These are phyloP conservation scores for Litocranius walleri DNA, from an alignment of 2,113 vertebrate genomes.

Conservation along the genomic window DNA sequence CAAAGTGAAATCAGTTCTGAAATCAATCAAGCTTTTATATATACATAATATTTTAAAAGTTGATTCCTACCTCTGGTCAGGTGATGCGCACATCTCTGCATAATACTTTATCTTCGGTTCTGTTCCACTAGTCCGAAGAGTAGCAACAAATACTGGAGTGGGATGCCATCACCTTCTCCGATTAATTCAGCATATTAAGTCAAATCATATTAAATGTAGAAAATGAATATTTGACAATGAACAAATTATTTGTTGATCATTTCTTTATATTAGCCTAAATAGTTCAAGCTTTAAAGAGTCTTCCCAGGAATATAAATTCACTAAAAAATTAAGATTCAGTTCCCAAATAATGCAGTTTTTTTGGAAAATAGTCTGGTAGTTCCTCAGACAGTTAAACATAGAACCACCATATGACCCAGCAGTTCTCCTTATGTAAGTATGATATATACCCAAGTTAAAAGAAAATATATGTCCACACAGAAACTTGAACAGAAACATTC, in stretches of 20 bases:
- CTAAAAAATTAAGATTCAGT: conserved; percentile 16
- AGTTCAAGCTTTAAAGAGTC: neutral
- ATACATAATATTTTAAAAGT: neutral
- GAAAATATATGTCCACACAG: neutral
- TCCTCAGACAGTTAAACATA: neutral
- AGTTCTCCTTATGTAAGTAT: neutral
- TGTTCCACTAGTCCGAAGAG: conserved; percentile 93
- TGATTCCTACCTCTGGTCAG: conserved; percentile 85
- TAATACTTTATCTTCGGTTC: conserved; percentile 99
- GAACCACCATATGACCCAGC: neutral
- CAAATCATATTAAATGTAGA: neutral
- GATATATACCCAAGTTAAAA: neutral
- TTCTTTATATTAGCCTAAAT: neutral
- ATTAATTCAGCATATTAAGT: neutral
- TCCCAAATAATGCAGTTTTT: conserved; percentile 61
- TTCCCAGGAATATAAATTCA: conserved; percentile 21
- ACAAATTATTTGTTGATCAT: conserved; percentile 4
- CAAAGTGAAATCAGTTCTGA: neutral
- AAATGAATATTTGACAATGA: conserved; percentile 16
- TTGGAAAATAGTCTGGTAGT: neutral
- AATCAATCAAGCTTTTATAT: neutral
- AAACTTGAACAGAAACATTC: neutral
- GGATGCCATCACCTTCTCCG: too few relatives aligned
- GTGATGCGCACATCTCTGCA: conserved; percentile 89
- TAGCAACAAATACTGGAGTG: too few relatives aligned